A percentile compares a stretch with the other conserved stretches of the same genome.
phyloP scores from a whole-genome alignment of 2,113 vertebrate genomes.

The Cyanistes caeruleus region DNA sequence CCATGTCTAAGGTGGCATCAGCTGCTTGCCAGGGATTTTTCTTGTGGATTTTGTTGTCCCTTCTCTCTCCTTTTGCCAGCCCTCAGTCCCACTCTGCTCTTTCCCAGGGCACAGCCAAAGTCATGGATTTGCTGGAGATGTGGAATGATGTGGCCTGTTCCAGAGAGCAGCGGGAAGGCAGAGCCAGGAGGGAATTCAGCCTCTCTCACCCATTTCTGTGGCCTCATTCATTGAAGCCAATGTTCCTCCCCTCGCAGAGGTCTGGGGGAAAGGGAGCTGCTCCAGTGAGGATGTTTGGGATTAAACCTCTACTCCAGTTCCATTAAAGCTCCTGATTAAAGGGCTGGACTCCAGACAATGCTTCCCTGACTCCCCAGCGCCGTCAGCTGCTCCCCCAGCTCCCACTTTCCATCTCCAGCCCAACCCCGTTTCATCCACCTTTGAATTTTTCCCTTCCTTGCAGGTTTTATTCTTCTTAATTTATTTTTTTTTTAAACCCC shows the following conservation, averaged over 20 bases:
- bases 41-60: accelerated
- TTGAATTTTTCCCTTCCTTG: not conserved
- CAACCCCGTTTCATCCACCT: not conserved
- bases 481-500: not conserved
- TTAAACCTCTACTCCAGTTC: not conserved
- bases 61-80: not conserved
- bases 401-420: not conserved
- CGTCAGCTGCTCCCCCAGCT: not conserved
- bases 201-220: not conserved
- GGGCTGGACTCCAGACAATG: not conserved
- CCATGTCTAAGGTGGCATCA: not conserved
- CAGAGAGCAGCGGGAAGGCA: not conserved
- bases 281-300: not conserved
- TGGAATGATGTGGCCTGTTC: not conserved
- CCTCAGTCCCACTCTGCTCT: not conserved
- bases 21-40: not conserved
- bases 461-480: not conserved
- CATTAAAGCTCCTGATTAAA: not conserved
- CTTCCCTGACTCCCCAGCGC: not conserved
- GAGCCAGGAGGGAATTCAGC: not conserved
- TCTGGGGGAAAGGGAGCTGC: not conserved
- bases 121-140: not conserved
- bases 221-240: not conserved
- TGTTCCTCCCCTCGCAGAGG: not conserved
- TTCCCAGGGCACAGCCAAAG: not conserved